Evolutionary conservation across 2,888 invertebrate species (phyloP).

Genomic region (Eupithecia exiguata): DNA sequence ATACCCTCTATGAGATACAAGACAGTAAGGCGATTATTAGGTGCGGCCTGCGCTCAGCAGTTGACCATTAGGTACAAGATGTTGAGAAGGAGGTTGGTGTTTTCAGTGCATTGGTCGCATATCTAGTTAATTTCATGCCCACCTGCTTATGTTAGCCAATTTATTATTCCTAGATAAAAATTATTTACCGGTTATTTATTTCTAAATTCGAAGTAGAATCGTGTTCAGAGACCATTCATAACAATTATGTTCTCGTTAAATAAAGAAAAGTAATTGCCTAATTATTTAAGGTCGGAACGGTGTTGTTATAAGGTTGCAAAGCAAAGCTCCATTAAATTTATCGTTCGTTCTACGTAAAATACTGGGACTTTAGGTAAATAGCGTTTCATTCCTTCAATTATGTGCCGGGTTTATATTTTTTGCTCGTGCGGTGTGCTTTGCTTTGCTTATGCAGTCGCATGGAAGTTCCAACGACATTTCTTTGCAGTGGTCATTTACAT

Average conservation of each 20-base stretch:
- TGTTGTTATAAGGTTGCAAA: constrained; percentile 61
- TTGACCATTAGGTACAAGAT: too few relatives aligned
- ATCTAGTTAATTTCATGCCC: too few relatives aligned
- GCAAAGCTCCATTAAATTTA: constrained; percentile 70
- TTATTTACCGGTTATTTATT: constrained; percentile 8
- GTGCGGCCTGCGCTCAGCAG: too few relatives aligned
- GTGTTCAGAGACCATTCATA: constrained; percentile 52
- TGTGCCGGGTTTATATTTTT: constrained; percentile 47
- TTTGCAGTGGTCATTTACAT: constrained; percentile 38
- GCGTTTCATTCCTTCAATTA: constrained; percentile 55
- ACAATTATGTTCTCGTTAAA: constrained; percentile 64
- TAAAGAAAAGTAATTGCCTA: constrained; percentile 76
- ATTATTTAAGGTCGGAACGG: constrained; percentile 68
- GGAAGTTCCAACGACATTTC: constrained; percentile 39
- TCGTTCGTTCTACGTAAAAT: constrained; percentile 53
- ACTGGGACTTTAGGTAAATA: constrained; percentile 35
- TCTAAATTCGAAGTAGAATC: not conserved
- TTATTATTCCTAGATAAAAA: not conserved
- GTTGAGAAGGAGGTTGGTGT: too few relatives aligned
- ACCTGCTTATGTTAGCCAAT: not conserved
- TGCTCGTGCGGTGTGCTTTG: constrained; percentile 35
- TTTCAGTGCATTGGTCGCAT: too few relatives aligned
- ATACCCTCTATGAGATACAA: too few relatives aligned
- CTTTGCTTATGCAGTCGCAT: constrained; percentile 40
- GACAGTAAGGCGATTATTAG: too few relatives aligned